These are phyloP conservation scores for Drosophila neonasuta DNA, from an alignment of 2,888 invertebrate species.

Conservation along the genomic window DNA sequence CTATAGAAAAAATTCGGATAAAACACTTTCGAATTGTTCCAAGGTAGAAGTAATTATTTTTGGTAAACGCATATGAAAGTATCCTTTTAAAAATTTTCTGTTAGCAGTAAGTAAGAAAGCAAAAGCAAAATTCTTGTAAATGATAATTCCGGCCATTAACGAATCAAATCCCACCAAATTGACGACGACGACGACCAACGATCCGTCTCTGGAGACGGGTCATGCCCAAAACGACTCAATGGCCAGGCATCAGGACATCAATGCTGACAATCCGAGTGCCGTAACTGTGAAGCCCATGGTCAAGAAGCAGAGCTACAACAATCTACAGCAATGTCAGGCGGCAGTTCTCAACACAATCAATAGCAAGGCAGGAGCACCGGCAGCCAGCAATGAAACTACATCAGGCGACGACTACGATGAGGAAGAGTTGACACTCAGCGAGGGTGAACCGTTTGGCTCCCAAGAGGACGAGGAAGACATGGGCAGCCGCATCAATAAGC, in stretches of 20 bases:
- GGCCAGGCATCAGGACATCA: conserved; percentile 54
- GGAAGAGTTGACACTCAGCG: conserved; percentile 29
- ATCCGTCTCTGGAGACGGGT: conserved; percentile 14
- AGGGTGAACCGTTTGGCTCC: conserved; percentile 27
- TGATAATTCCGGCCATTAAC: conserved; percentile 34
- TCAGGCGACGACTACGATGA: conserved; percentile 8
- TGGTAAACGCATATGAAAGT: conserved; percentile 63
- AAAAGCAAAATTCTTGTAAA: conserved; percentile 58
- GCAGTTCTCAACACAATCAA: conserved; percentile 11
- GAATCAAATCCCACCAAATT: conserved; percentile 13
- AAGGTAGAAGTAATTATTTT: conserved; percentile 53
- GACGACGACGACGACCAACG: conserved; percentile 1
- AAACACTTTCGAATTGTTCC: conserved; percentile 33
- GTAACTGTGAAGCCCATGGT: conserved; percentile 10
- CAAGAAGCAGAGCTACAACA: conserved; percentile 33
- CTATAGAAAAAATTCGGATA: conserved; percentile 20
- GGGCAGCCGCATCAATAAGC: not conserved
- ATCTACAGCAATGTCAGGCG: conserved; percentile 31
- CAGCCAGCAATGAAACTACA: conserved; percentile 4
- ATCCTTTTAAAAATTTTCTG: conserved; percentile 41
- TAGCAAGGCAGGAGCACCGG: conserved; percentile 23
- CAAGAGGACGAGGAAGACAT: conserved; percentile 24
- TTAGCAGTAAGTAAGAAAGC: conserved; percentile 8
- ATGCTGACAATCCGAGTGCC: conserved; percentile 21
- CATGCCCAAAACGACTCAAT: conserved; percentile 38